phyloP scores from a whole-genome alignment of 2,888 invertebrate species.

The Drosophila histrio region DNA sequence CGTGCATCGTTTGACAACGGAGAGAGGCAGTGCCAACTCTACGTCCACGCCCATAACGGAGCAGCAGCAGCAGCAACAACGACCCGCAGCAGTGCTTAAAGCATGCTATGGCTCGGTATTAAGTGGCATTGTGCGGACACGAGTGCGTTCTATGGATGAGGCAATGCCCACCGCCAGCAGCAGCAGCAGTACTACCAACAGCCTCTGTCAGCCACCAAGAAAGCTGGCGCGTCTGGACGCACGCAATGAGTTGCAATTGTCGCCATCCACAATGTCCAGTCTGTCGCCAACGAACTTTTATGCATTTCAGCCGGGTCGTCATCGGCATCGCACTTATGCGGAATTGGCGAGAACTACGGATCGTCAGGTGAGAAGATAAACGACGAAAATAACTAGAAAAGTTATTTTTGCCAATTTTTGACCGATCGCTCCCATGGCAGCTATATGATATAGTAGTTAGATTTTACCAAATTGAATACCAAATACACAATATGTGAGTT shows the following conservation, averaged over 20 bases:
- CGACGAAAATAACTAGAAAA: too few relatives aligned
- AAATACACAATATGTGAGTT: too few relatives aligned
- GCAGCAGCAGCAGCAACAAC: conserved; percentile 18
- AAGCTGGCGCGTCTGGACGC: conserved; percentile 53
- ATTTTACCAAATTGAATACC: too few relatives aligned
- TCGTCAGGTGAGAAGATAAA: conserved; percentile 32
- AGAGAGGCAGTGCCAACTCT: background rate
- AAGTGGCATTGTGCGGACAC: conserved; percentile 34
- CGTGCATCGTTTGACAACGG: conserved; percentile 39
- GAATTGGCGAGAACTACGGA: conserved; percentile 28
- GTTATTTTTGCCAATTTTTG: too few relatives aligned
- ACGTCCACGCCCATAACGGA: background rate
- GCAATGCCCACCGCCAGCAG: conserved; percentile 1
- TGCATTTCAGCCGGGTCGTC: conserved; percentile 66
- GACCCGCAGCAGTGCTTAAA: conserved; percentile 30
- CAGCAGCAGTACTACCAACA: conserved; percentile 24
- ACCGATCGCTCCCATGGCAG: too few relatives aligned
- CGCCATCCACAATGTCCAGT: conserved; percentile 34
- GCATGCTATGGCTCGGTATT: conserved; percentile 6
- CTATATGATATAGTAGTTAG: too few relatives aligned
- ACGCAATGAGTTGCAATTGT: conserved; percentile 15
- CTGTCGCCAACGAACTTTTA: conserved; percentile 63
- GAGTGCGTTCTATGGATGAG: conserved; percentile 60
- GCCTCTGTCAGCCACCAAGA: conserved; percentile 46
- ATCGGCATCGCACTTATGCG: conserved; percentile 63